Evolutionary conservation across 2,888 invertebrate genomes (phyloP), one percentile per base, ranked within the genome.

Genomic region (Heliconius ismenius): DNA sequence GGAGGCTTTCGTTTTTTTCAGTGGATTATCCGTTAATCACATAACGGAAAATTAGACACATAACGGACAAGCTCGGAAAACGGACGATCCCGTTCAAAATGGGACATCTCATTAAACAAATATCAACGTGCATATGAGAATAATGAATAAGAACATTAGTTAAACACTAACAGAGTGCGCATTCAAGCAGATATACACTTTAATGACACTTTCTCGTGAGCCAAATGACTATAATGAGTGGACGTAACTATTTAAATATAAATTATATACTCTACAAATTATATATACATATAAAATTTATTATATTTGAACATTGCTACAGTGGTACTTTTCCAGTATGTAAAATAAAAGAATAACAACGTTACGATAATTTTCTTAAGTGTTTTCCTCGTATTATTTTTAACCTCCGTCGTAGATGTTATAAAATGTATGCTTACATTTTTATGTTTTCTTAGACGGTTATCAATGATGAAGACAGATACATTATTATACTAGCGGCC

Each of bases 161-260:
- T 77, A 76, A 39, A 77, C 75, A 73, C 67, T 49, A 39, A 62
- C 65, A 70, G 74, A 67, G 69, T 76, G 62, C 67, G 54, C 75
- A 72, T 76, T 67, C 78, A 76, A 79, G 78, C 74, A 75, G 54
- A 69, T 32, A 64, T 21, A 69, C 11, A 32, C n/a, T 67, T 74
- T 81, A 78, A 78, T 77, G 77, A 77, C 76, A 79, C 78, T 79
- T 78, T 80, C 78, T 82, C 79, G 76, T 69, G 75, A 75, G 43
- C 69, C 36, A 75, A 77, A 77, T 75, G 73, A 28, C 62, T 75
- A 15, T 75, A 60, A 49, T 70, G 49, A 70, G n/a, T 4, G 32
- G 21, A 13, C n/a, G n/a, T 67, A 67, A 67, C 15, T 24, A 43
- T 43, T 70, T 49, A n/a, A 32, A 70, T 54, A 54, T 32, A 32